These are phyloP conservation scores for Cancer borealis DNA, from an alignment of 2,888 invertebrate species.

Conservation along the genomic window DNA sequence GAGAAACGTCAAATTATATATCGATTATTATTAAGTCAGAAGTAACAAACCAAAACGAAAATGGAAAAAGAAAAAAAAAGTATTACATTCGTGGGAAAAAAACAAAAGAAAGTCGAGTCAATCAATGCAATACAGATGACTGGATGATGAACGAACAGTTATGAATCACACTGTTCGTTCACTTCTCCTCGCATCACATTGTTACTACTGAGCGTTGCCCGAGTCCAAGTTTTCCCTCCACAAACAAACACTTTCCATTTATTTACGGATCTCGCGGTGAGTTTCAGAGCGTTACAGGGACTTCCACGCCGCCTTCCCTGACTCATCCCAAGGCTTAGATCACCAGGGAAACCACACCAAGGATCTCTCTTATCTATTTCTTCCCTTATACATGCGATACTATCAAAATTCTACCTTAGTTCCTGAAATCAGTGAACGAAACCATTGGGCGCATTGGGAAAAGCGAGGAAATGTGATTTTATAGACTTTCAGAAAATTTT, in stretches of 20 bases:
- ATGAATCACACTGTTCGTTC: neutral
- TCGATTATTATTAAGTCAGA: too few relatives aligned
- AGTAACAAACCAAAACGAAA: neutral
- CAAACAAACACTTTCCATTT: slow-evolving; percentile 5
- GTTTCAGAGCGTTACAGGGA: neutral
- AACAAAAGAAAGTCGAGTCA: neutral
- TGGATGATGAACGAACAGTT: neutral
- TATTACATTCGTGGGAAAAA: neutral
- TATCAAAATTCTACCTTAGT: neutral
- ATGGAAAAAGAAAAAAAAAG: neutral
- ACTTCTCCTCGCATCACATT: neutral
- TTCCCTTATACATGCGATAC: neutral
- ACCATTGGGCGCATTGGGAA: neutral
- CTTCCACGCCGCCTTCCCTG: neutral
- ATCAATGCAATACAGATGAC: neutral
- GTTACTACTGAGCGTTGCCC: neutral
- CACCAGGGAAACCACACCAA: neutral
- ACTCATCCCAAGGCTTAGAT: neutral
- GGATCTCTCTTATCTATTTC: neutral
- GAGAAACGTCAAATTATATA: too few relatives aligned
- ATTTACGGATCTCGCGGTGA: neutral
- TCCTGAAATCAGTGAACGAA: neutral
- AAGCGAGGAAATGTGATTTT: neutral
- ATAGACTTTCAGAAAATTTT: neutral
- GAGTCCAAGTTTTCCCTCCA: neutral